These are phyloP conservation scores for Caenorhabditis auriculariae DNA, from an alignment of 2,888 invertebrate species.

Conservation along the genomic window DNA sequence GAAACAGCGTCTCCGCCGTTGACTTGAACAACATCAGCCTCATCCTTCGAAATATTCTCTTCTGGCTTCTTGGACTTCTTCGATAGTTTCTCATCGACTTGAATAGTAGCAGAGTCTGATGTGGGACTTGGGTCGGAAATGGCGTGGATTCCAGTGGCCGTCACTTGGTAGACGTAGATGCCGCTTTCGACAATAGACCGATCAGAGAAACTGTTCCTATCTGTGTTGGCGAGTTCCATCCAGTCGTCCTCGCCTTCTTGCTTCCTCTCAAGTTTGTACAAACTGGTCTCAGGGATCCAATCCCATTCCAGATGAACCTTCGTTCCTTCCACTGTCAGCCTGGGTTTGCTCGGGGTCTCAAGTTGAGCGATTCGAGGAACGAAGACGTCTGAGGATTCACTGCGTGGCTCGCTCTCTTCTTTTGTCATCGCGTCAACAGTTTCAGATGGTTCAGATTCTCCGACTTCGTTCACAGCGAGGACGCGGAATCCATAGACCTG, in stretches of 20 bases:
- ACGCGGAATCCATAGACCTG: slow-evolving; percentile 54
- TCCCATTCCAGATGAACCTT: slow-evolving; percentile 43
- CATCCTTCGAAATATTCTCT: slow-evolving; percentile 1
- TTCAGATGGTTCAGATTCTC: slow-evolving; percentile 47
- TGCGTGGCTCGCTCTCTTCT: slow-evolving; percentile 24
- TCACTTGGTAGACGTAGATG: slow-evolving; percentile 49
- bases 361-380: slow-evolving; percentile 36
- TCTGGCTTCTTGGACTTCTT: neutral
- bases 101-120: slow-evolving; percentile 27
- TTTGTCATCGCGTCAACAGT: slow-evolving; percentile 50
- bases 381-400: slow-evolving; percentile 29
- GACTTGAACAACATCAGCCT: slow-evolving; percentile 9
- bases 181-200: slow-evolving; percentile 50
- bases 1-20: neutral
- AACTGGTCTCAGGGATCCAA: slow-evolving; percentile 34
- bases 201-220: slow-evolving; percentile 47
- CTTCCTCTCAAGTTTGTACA: slow-evolving; percentile 37
- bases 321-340: slow-evolving; percentile 30
- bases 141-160: slow-evolving; percentile 36
- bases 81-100: slow-evolving; percentile 1
- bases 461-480: slow-evolving; percentile 54
- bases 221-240: slow-evolving; percentile 57
- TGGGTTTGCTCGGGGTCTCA: slow-evolving; percentile 28
- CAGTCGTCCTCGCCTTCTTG: slow-evolving; percentile 39
- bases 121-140: slow-evolving; percentile 30